Evolutionary conservation across 2,888 invertebrate species (phyloP).

Genomic region (Agrotis puta): DNA sequence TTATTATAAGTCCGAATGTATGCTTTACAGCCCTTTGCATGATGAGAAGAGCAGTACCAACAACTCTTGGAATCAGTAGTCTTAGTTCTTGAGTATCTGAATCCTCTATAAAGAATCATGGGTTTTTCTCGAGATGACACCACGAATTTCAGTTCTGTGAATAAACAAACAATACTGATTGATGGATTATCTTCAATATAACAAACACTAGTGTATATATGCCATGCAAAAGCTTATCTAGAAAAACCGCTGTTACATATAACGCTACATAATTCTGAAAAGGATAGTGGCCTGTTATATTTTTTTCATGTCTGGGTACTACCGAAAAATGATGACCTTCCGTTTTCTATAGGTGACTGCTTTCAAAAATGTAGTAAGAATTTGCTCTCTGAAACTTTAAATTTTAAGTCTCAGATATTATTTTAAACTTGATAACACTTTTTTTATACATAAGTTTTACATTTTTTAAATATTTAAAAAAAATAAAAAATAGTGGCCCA

Average conservation of each 20-base stretch:
- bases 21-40: slow-evolving; percentile 68
- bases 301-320: background rate
- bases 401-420: no score
- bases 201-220: no score
- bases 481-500: no score
- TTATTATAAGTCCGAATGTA: slow-evolving; percentile 60
- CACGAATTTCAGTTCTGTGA: slow-evolving; percentile 39
- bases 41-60: slow-evolving; percentile 63
- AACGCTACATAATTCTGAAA: background rate
- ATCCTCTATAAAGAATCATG: slow-evolving; percentile 37
- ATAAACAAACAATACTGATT: background rate
- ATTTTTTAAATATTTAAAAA: no score
- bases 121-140: slow-evolving; percentile 42
- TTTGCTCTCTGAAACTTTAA: background rate
- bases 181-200: background rate
- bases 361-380: background rate
- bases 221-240: background rate
- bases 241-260: background rate
- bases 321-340: background rate
- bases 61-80: slow-evolving; percentile 45
- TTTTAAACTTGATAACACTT: no score
- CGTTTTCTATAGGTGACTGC: background rate
- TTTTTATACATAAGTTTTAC: no score
- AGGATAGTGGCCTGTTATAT: no score
- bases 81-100: slow-evolving; percentile 35